Percentiles rank a stretch among this genome's conserved stretches.
phyloP scores from a whole-genome alignment of 1,140 invertebrate genomes.

The Leptonema lineaticorne region DNA sequence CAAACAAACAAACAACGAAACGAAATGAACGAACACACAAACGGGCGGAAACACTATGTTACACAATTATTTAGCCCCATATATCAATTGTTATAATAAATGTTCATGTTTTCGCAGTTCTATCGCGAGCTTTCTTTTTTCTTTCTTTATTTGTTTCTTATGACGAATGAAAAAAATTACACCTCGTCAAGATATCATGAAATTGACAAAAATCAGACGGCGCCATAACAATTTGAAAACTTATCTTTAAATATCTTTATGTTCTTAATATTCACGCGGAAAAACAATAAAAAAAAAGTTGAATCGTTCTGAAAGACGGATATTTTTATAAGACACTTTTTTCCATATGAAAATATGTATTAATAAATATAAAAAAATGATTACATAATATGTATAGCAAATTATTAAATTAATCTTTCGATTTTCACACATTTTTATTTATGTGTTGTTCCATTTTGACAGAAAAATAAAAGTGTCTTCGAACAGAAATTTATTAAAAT shows the following conservation, averaged over 20 bases:
- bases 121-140: too few relatives aligned
- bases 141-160: too few relatives aligned
- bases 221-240: background rate
- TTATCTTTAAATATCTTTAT: background rate
- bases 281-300: background rate
- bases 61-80: background rate
- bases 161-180: background rate
- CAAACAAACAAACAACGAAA: background rate
- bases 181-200: background rate
- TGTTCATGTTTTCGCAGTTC: background rate
- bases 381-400: too few relatives aligned
- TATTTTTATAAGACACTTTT: too few relatives aligned
- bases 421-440: too few relatives aligned
- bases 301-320: background rate
- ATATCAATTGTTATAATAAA: background rate
- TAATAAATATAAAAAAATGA: too few relatives aligned
- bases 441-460: too few relatives aligned
- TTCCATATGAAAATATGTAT: too few relatives aligned
- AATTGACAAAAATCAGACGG: background rate
- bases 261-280: background rate
- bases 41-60: slow-evolving; percentile 3
- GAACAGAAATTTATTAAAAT: too few relatives aligned
- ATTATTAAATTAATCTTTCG: too few relatives aligned
- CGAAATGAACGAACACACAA: background rate
- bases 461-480: too few relatives aligned